Percentiles rank a stretch among this genome's conserved stretches.
These are phyloP conservation scores for Valencia hispanica DNA, from an alignment of 2,797 vertebrate species.

Conservation along the genomic window DNA sequence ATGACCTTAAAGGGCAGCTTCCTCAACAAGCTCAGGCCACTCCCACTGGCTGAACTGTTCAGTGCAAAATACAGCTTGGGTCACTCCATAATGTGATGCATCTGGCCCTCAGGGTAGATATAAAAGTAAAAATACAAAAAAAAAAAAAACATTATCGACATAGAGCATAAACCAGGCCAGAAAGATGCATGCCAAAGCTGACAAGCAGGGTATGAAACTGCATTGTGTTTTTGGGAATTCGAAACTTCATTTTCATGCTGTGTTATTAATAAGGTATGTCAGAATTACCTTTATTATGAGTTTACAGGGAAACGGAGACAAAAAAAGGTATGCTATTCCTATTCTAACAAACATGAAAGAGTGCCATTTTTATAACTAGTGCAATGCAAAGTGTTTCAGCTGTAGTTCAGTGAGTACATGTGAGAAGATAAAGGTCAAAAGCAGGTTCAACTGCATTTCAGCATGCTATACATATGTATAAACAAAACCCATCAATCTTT, in stretches of 20 bases:
- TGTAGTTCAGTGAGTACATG: conserved; percentile 41
- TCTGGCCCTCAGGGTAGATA: conserved; percentile 53
- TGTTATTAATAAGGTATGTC: conserved; percentile 34
- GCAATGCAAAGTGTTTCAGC: conserved; percentile 25
- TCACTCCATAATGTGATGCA: conserved; percentile 66
- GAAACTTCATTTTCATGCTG: not conserved
- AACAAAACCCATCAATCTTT: conserved; percentile 74
- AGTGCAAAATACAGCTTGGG: conserved; percentile 71
- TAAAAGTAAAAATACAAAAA: conserved; percentile 19
- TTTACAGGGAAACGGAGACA: conserved; percentile 4
- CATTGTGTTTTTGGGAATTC: conserved; percentile 38
- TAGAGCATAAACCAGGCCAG: conserved; percentile 54
- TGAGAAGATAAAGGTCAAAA: conserved; percentile 77
- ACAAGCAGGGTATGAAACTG: conserved; percentile 34
- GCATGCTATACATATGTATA: conserved; percentile 79
- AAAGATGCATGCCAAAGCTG: conserved; percentile 52
- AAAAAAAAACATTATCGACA: conserved; percentile 9
- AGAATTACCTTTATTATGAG: conserved; percentile 21
- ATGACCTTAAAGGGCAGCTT: conserved; percentile 82
- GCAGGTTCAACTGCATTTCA: conserved; percentile 73
- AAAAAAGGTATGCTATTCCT: not conserved
- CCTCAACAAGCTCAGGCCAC: conserved; percentile 72
- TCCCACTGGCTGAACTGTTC: conserved; percentile 64
- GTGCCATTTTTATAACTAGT: conserved; percentile 6
- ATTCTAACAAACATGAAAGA: conserved; percentile 37